These are phyloP conservation scores for Coleophora deauratella DNA, from an alignment of 2,888 invertebrate species.

Conservation along the genomic window DNA sequence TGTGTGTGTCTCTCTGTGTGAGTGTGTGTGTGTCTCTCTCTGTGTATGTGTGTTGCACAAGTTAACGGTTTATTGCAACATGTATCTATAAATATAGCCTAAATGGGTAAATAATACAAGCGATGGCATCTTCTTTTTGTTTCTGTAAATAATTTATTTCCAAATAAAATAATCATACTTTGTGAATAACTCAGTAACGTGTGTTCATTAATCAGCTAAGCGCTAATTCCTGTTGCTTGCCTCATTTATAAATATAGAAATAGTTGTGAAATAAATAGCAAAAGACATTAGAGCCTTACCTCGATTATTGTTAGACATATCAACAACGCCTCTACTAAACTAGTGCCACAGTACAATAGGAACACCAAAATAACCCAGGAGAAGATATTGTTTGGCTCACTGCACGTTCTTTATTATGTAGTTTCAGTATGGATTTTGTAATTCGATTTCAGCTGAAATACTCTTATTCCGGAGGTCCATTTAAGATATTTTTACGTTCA, in stretches of 20 bases:
- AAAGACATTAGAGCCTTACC: slow-evolving; percentile 23
- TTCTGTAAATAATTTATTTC: no score
- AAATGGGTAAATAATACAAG: background rate
- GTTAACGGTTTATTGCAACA: no score
- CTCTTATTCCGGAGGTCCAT: no score
- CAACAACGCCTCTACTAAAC: slow-evolving; percentile 4
- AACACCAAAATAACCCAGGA: background rate
- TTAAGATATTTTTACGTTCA: no score
- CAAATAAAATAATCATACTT: no score
- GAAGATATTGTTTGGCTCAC: slow-evolving; percentile 2
- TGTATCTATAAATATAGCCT: background rate
- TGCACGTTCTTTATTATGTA: background rate
- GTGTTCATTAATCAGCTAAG: background rate
- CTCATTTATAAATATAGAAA: slow-evolving; percentile 6
- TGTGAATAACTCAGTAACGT: background rate
- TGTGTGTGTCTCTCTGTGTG: no score
- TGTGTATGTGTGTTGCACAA: no score
- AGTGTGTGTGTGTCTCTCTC: no score
- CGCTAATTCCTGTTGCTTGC: background rate
- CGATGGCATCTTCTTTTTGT: background rate
- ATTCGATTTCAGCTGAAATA: no score
- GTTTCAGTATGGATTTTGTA: no score
- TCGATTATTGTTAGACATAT: slow-evolving; percentile 27
- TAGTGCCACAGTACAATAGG: background rate
- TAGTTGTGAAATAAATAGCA: slow-evolving; percentile 14